These are phyloP conservation scores for Hyppa rectilinea DNA, from an alignment of 2,888 invertebrate species.

Conservation along the genomic window DNA sequence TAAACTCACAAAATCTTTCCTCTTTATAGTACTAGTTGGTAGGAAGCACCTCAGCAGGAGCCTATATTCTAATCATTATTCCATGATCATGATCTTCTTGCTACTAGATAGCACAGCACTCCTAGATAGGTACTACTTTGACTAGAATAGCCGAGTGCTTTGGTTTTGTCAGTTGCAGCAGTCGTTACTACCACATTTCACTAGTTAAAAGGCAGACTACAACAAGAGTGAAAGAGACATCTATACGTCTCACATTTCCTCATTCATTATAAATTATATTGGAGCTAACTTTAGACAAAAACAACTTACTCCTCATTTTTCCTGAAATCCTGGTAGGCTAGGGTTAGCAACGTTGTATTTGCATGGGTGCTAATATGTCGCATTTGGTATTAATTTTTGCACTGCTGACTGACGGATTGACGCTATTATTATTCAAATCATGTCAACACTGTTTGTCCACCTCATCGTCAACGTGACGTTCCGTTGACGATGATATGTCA, in stretches of 20 bases:
- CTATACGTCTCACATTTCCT: neutral
- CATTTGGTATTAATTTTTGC: neutral
- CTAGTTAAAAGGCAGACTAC: neutral
- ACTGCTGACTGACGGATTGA: neutral
- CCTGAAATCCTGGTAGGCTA: conserved; percentile 27
- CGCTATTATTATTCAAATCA: neutral
- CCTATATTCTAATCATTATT: too few species aligned
- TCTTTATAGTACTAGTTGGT: too few species aligned
- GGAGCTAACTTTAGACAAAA: neutral
- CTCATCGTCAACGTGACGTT: too few species aligned
- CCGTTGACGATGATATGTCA: too few species aligned
- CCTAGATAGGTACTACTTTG: too few species aligned
- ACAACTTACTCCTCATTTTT: neutral
- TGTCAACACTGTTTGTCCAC: too few species aligned
- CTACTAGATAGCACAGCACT: too few species aligned
- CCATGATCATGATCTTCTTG: too few species aligned
- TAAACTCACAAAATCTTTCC: too few species aligned
- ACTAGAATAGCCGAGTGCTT: neutral
- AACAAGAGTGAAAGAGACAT: conserved; percentile 31
- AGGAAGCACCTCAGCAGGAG: too few species aligned
- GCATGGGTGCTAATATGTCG: conserved; percentile 12
- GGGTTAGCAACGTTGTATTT: conserved; percentile 13
- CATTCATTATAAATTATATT: neutral
- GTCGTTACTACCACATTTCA: too few species aligned
- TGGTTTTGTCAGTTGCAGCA: too few species aligned